Evolutionary conservation across 2,113 vertebrate species (phyloP), one percentile per base, ranked within the genome.

Genomic region (Pseudolaguvia tuberculata): DNA sequence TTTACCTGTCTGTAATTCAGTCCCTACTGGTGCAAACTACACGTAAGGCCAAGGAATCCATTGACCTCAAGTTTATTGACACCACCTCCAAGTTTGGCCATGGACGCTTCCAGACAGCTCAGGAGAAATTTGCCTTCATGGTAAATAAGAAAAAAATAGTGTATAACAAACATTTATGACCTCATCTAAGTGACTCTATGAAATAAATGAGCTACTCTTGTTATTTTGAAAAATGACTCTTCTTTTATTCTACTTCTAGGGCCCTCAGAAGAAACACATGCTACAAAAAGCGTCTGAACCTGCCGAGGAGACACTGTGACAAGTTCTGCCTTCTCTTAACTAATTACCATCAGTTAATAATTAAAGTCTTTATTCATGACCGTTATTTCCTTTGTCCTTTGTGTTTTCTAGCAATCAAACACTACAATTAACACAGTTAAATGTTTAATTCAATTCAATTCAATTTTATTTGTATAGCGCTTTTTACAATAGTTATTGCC

Each of bases 51-150:
- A 67, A 89, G 89, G 97, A 99, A 91, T 96, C 96, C 92, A 96
- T 99, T 1, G 96, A 95, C 80, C 88, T 99, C 31, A 99, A 99
- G 83, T 99, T 98, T 74, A 98, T 99, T 29, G 97, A 99, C 86
- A 99, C 97, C 52, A 99, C 97, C 0, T 98, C 96, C 74, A 99
- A 99, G 76, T 99, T 99, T 25, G 97, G 97, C 48, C 97, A 99
- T 0, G 96, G 97, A 0, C 95, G 96, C 74, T 99, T 99, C 95
- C 96, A 99, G 93, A 99, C 97, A 0, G 79, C 92, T 74, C 96
- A 98, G 78, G 97, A 99, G 71, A 99, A 99, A 91, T 98, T 98
- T 77, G 91, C 91, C 0, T 99, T 99, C 84, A 99, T 99, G 97
- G 97, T 35, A 35, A 35, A 6, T 98, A n/a, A 84, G 89, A 91